Percentiles rank a stretch among this genome's conserved stretches.
phyloP scores from a whole-genome alignment of 2,113 vertebrate species.

The Anser brachyrhynchus region DNA sequence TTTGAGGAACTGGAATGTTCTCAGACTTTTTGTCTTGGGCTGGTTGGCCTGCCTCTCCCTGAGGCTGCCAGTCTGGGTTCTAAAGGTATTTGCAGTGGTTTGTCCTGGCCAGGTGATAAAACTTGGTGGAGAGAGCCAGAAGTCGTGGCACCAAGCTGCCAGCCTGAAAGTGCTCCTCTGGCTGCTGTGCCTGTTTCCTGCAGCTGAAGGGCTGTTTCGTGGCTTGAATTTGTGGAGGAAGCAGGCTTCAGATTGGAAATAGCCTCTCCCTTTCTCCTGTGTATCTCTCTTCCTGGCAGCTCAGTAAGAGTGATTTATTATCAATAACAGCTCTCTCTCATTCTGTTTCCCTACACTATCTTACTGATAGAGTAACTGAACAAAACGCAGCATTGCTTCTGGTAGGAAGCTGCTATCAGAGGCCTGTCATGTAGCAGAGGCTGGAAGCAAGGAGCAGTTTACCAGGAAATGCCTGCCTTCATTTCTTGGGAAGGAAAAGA shows the following conservation, averaged over 20 bases:
- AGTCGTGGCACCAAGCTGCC: not conserved
- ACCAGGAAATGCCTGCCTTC: constrained; percentile 34
- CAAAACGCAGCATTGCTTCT: not conserved
- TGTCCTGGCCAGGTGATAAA: not conserved
- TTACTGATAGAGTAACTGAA: not conserved
- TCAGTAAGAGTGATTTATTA: not conserved
- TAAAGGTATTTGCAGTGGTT: not conserved
- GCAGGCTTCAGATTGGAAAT: not conserved
- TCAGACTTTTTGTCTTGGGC: not conserved
- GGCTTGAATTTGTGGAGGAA: not conserved
- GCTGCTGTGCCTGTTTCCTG: not conserved
- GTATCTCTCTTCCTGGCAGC: not conserved
- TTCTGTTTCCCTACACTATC: not conserved
- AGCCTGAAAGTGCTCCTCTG: not conserved
- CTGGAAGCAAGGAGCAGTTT: constrained; percentile 18
- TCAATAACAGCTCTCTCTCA: not conserved
- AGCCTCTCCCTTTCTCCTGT: not conserved
- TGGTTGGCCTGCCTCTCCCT: not conserved
- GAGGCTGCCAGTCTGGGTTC: not conserved
- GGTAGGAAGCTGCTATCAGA: constrained; percentile 14
- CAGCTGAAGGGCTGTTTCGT: not conserved
- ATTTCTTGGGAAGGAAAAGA: not conserved
- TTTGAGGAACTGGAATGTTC: constrained; percentile 10
- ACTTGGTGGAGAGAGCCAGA: not conserved
- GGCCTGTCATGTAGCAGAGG: not conserved